Conservation (phyloP, 2,797 vertebrate genomes). For the Trachops cirrhosus region DNA sequence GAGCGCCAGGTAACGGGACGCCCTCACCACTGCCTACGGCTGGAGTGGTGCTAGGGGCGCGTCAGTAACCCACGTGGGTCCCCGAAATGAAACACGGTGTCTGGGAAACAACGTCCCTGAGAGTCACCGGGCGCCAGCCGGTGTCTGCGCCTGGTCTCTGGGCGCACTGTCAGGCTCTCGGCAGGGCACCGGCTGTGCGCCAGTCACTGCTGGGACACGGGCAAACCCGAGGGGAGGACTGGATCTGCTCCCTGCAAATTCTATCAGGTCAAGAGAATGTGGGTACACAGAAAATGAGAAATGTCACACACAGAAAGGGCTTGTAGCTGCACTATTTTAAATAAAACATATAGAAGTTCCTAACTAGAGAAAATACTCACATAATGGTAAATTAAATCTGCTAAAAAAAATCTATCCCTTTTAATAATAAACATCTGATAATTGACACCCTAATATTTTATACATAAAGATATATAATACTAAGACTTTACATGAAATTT, state of each 20-base stretch:
- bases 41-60: not conserved
- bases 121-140: not conserved
- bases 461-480: not conserved
- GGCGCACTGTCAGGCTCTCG: not conserved
- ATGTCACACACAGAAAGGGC: not conserved
- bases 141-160: not conserved
- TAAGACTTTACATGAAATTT: not conserved
- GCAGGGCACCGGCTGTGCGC: not conserved
- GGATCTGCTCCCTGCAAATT: not conserved
- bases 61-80: not conserved
- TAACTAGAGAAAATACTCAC: constrained; percentile 11
- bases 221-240: constrained; percentile 13
- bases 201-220: not conserved
- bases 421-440: not conserved
- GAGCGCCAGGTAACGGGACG: not conserved
- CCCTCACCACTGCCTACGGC: not conserved
- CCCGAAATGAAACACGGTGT: not conserved
- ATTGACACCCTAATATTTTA: not conserved
- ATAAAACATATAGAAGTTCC: not conserved
- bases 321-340: not conserved
- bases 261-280: not conserved
- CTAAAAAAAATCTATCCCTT: not conserved
- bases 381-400: not conserved
- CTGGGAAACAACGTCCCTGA: constrained; percentile 9
- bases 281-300: constrained; percentile 35